Percentiles rank a stretch among this genome's conserved stretches.
These are phyloP conservation scores for Somateria mollissima DNA, from an alignment of 2,797 vertebrate genomes.

Conservation along the genomic window DNA sequence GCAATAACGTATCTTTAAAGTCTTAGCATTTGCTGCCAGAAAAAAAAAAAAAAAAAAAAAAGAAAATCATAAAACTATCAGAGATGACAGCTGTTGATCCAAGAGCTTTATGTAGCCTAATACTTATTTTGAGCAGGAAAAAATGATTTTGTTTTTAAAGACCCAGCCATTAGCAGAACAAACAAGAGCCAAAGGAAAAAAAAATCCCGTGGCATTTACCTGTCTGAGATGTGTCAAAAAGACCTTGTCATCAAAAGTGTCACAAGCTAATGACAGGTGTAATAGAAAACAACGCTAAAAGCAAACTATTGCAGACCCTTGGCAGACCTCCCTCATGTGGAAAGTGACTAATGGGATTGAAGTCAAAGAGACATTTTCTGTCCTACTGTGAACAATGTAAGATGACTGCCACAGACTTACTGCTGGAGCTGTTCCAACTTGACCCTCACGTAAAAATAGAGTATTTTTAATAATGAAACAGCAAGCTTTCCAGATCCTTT, in stretches of 20 bases:
- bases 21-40: neutral
- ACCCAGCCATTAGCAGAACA: neutral
- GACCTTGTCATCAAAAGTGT: neutral
- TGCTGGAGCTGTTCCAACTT: neutral
- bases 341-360: constrained; percentile 54
- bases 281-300: constrained; percentile 41
- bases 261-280: constrained; percentile 21
- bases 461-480: constrained; percentile 53
- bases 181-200: neutral
- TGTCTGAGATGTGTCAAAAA: neutral
- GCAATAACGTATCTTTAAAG: neutral
- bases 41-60: neutral
- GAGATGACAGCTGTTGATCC: neutral
- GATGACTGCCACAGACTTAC: neutral
- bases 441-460: constrained; percentile 38
- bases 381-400: constrained; percentile 1
- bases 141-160: neutral
- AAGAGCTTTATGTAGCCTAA: neutral
- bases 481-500: constrained; percentile 23
- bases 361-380: constrained; percentile 41
- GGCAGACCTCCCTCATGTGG: neutral
- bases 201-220: neutral
- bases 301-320: neutral
- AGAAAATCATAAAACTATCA: neutral
- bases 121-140: neutral